These are phyloP conservation scores for Drosophila ercepeae DNA, from an alignment of 1,140 invertebrate species.

Conservation along the genomic window DNA sequence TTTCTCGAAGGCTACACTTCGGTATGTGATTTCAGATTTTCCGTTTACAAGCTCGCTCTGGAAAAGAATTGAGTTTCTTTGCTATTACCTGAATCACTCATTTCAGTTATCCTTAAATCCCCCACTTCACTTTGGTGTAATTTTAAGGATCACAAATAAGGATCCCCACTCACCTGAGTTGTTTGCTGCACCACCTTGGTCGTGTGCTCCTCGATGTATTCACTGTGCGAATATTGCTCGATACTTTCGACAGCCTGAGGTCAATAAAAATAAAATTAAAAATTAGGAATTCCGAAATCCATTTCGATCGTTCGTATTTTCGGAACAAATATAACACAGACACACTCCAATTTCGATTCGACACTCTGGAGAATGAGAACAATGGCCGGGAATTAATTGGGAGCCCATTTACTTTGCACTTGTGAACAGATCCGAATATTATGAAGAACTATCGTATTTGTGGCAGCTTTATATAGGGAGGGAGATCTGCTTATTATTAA, in stretches of 20 bases:
- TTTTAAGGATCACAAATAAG: neutral
- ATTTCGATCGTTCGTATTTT: conserved; percentile 8
- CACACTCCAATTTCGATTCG: conserved; percentile 6
- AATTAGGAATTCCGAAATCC: conserved; percentile 45
- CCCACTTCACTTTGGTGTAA: neutral
- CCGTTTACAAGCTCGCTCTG: conserved; percentile 76
- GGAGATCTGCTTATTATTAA: conserved; percentile 78
- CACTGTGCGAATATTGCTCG: conserved; percentile 74
- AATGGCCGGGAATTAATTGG: conserved; percentile 14
- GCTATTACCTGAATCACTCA: neutral
- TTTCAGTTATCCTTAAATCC: neutral
- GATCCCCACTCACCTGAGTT: conserved; percentile 61
- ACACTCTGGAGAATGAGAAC: conserved; percentile 36
- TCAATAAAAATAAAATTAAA: conserved; percentile 65
- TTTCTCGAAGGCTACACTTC: conserved; percentile 88
- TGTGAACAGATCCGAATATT: conserved; percentile 52
- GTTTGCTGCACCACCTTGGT: conserved; percentile 75
- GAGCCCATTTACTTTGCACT: conserved; percentile 68
- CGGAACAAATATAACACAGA: conserved; percentile 23
- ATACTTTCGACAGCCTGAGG: conserved; percentile 83
- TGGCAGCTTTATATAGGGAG: conserved; percentile 3
- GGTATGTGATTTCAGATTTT: conserved; percentile 84
- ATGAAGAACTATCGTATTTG: conserved; percentile 23
- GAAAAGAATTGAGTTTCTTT: conserved; percentile 2
- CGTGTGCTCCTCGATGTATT: conserved; percentile 80